Percentiles rank a stretch among this genome's conserved stretches.
phyloP scores from a whole-genome alignment of 2,797 vertebrate genomes.

The Danio jaintianensis region DNA sequence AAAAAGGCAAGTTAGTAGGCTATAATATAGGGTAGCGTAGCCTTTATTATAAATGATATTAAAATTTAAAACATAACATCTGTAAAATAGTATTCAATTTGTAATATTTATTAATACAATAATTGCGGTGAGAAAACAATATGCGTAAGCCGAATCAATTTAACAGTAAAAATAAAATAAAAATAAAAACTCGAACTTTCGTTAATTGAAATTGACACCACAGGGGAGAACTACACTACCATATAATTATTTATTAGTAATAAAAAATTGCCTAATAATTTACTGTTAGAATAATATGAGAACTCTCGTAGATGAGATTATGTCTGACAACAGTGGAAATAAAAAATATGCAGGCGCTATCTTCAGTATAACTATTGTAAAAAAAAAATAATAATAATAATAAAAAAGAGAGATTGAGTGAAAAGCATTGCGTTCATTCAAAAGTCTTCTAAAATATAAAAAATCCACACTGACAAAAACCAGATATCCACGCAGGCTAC shows the following conservation, averaged over 20 bases:
- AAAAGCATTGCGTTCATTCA: background rate
- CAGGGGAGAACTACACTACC: background rate
- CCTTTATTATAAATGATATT: too few relatives aligned
- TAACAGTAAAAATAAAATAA: too few relatives aligned
- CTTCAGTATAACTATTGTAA: background rate
- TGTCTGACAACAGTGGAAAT: background rate
- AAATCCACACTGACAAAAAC: background rate
- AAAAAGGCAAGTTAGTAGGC: too few relatives aligned
- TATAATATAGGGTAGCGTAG: too few relatives aligned
- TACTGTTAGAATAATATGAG: background rate
- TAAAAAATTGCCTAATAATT: background rate
- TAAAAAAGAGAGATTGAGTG: background rate
- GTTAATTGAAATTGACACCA: background rate
- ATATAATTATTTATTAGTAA: background rate
- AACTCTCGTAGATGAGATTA: background rate
- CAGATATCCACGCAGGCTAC: slow-evolving; percentile 4
- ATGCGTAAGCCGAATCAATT: too few relatives aligned
- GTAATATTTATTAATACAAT: too few relatives aligned
- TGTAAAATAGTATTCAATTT: too few relatives aligned
- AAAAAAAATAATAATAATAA: too few relatives aligned
- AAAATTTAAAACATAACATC: too few relatives aligned
- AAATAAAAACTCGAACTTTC: background rate
- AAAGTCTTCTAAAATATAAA: background rate
- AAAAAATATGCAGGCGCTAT: too few relatives aligned
- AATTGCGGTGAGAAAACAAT: too few relatives aligned